Percentiles rank a stretch among this genome's conserved stretches.
phyloP scores from a whole-genome alignment of 2,113 vertebrate genomes.

The Plestiodon gilberti region DNA sequence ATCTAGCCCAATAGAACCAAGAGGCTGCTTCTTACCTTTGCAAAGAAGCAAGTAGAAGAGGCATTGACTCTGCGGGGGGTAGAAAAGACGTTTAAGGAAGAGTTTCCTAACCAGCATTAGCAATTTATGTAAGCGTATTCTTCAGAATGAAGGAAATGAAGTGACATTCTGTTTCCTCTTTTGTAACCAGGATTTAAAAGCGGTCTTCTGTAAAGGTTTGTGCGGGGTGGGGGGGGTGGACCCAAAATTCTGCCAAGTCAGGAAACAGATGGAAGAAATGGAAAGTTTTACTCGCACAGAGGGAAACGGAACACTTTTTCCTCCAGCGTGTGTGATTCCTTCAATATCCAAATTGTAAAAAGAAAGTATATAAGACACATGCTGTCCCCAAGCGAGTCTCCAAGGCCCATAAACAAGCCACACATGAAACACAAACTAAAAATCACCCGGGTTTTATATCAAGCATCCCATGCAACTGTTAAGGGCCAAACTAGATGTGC shows the following conservation, averaged over 20 bases:
- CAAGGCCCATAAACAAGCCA: not conserved
- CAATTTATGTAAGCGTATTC: not conserved
- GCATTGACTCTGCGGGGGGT: not conserved
- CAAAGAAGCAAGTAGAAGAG: not conserved
- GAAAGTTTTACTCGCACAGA: conserved; percentile 13
- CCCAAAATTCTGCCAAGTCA: conserved; percentile 2
- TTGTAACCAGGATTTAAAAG: conserved; percentile 20
- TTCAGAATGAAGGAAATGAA: conserved; percentile 19
- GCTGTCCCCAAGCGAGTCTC: not conserved
- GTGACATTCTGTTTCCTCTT: conserved; percentile 14
- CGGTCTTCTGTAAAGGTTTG: not conserved
- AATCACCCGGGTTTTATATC: not conserved
- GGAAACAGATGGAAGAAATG: conserved; percentile 41
- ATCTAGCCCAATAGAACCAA: not conserved
- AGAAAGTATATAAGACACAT: not conserved
- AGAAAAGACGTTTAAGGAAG: not conserved
- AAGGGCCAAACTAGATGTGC: no score
- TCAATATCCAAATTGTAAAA: not conserved
- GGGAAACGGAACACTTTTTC: not conserved
- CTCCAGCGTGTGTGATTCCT: not conserved
- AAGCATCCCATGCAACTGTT: no score
- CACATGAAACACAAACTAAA: not conserved
- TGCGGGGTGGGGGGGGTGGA: rapidly evolving
- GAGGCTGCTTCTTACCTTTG: not conserved
- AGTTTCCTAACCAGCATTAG: not conserved